Base-by-base conservation (phyloP, 2,113 vertebrate species). In the Micronycteris hirsuta region DNA sequence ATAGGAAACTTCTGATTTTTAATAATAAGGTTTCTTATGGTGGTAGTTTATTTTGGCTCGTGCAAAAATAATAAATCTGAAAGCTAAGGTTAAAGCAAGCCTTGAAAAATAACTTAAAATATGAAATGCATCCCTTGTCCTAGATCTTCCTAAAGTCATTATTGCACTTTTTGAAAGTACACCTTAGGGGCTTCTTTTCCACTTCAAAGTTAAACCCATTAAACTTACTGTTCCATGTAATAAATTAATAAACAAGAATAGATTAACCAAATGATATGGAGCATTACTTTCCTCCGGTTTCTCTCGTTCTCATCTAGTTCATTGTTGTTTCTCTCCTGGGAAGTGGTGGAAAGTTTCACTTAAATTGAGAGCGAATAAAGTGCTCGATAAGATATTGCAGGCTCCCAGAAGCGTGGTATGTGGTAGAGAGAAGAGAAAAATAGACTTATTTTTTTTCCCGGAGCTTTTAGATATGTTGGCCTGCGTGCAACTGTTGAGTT, bases 171-270 rank as follows among this genome's bases (percentile, higher is more conserved):
- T 97, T 97, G 43, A 94, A 98, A 97, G 96, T 87, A 87, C 89
- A 68, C 94, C 97, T 95, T 24, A 19, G 33, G 90, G 95, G 52
- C 47, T 96, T 93, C 94, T 86, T 97, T 98, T 92, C 90, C 90
- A 97, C 97, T 97, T 97, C 95, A 98, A 98, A 98, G 67, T 97
- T 98, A 98, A 97, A 96, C 80, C 70, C 96, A 97, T 96, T 98
- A 97, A 98, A 97, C 36, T 94, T 96, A 76, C 94, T 96, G 82
- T 47, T 98, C 96, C 95, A 87, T 98, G 96, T 92, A 97, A 97
- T 97, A 98, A 97, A 97, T 97, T 97, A 97, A 98, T 97, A 97
- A 98, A 97, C 96, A 65, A 98, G 96, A 97, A 97, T 81, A 97
- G 91, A 86, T 97, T 96, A 97, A 96, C 91, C 85, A 71, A 95